A percentile compares a stretch with the other conserved stretches of the same genome.
Conservation (phyloP, 2,113 vertebrate genomes). For the Pontoporia blainvillei region DNA sequence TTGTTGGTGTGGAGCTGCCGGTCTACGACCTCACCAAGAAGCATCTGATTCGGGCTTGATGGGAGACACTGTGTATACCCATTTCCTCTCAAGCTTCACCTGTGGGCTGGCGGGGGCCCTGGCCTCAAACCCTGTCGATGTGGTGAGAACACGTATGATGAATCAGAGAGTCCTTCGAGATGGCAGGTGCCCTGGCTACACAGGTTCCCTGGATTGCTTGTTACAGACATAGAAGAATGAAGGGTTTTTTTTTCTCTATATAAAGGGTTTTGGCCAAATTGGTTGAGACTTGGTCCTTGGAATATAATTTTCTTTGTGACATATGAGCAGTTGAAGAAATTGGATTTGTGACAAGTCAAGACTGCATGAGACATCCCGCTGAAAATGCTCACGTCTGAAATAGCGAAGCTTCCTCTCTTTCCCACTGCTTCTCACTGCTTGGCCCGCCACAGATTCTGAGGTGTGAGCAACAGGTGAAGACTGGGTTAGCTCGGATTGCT, state of each 20-base stretch:
- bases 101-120: slow-evolving; percentile 92
- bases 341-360: slow-evolving; percentile 81
- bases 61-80: slow-evolving; percentile 92
- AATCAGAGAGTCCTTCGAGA: slow-evolving; percentile 84
- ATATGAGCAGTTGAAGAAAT: slow-evolving; percentile 93
- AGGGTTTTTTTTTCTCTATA: slow-evolving; percentile 93
- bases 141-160: slow-evolving; percentile 95
- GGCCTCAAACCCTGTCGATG: slow-evolving; percentile 93
- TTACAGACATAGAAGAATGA: slow-evolving; percentile 94
- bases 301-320: slow-evolving; percentile 98
- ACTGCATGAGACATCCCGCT: not conserved
- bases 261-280: slow-evolving; percentile 97
- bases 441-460: slow-evolving; percentile 20
- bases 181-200: slow-evolving; percentile 78
- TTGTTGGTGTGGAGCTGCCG: slow-evolving; percentile 94
- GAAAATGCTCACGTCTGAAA: not conserved
- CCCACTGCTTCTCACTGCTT: slow-evolving; percentile 48
- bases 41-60: slow-evolving; percentile 91
- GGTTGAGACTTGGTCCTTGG: slow-evolving; percentile 95
- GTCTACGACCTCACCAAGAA: slow-evolving; percentile 95
- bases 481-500: not conserved
- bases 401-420: not conserved
- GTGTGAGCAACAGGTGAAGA: slow-evolving; percentile 33
- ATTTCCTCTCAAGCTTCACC: slow-evolving; percentile 91
- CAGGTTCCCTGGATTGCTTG: slow-evolving; percentile 90